These are phyloP conservation scores for Biston betularia DNA, from an alignment of 2,888 invertebrate species.

Conservation along the genomic window DNA sequence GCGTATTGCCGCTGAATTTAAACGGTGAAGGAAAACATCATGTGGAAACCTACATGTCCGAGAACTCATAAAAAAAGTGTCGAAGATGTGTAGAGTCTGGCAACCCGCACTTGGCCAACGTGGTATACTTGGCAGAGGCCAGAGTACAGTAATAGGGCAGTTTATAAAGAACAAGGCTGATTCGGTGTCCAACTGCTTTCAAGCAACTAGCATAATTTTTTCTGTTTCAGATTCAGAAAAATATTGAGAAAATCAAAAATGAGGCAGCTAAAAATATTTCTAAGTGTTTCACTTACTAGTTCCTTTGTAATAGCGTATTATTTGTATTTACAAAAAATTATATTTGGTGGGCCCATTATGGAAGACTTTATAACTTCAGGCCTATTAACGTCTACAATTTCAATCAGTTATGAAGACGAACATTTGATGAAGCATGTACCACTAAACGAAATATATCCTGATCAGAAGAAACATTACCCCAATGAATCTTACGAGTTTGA, in stretches of 20 bases:
- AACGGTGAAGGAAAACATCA: too few species aligned
- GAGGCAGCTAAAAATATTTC: slow-evolving; percentile 58
- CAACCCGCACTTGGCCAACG: too few species aligned
- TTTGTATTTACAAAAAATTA: slow-evolving; percentile 48
- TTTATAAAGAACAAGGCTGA: too few species aligned
- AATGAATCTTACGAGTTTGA: slow-evolving; percentile 59
- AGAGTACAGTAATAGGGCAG: background rate
- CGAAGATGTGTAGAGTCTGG: too few species aligned
- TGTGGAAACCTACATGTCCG: too few species aligned
- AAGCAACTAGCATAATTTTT: background rate
- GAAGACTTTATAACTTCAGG: background rate
- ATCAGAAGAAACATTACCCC: slow-evolving; percentile 41
- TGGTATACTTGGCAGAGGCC: too few species aligned
- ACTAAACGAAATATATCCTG: slow-evolving; percentile 54
- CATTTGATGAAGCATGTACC: slow-evolving; percentile 62
- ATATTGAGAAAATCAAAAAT: slow-evolving; percentile 55
- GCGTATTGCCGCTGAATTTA: too few species aligned
- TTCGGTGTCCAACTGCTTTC: background rate
- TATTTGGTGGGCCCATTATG: background rate
- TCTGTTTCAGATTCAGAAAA: slow-evolving; percentile 64
- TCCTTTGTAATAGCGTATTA: slow-evolving; percentile 59
- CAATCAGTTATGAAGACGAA: slow-evolving; percentile 31
- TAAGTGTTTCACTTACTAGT: slow-evolving; percentile 46
- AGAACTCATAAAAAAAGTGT: too few species aligned
- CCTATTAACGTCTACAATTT: slow-evolving; percentile 16